Base-by-base conservation (phyloP, 2,113 vertebrate species). In the Baryphthengus martii region DNA sequence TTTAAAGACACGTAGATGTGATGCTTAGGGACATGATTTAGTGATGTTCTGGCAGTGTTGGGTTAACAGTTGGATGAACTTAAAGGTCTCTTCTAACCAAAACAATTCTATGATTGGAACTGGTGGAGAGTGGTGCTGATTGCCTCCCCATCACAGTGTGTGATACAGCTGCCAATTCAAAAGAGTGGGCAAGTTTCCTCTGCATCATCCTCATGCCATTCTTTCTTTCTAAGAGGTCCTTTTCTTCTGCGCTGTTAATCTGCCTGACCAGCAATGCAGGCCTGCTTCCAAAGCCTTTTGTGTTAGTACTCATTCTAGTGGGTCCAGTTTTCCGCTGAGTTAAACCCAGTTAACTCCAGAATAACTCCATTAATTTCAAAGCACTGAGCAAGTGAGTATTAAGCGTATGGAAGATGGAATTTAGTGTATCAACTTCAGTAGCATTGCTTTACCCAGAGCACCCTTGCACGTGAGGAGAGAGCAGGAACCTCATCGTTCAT, bases 311-410 rank as follows among this genome's bases (percentile, higher is more conserved):
- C 17, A 1, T 94, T 86, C 78, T 85, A 86, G 78, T 74, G 63
- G 59, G 88, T 55, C 67, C 61, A 77, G 33, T 88, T 90, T 96
- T 93, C 59, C 35, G 86, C 85, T 61, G 72, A 90, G 75, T 90
- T 95, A 86, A 91, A 88, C 88, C 59, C 52, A 90, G 29, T 95
- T 96, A 90, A 93, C 88, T 96, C 68, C 63, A 91, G 88, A 91
- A 77, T 85, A 95, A 86, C 72, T 77, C 91, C 29, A 86, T 88
- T 93, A 83, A 67, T 59, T 90, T 96, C 90, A 94, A 83, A 91
- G 63, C 68, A 74, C 56, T 5, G 3, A 62, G 25, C 40, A 74
- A 91, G 55, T 42, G 83, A 67, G 24, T 47, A 35, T 70, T 67
- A 76, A 74, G 33, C 40, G 44, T 61, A 40, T 15, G 55, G 67